These are phyloP conservation scores for Eugnorisma glareosa DNA, from an alignment of 2,888 invertebrate species.

Conservation along the genomic window DNA sequence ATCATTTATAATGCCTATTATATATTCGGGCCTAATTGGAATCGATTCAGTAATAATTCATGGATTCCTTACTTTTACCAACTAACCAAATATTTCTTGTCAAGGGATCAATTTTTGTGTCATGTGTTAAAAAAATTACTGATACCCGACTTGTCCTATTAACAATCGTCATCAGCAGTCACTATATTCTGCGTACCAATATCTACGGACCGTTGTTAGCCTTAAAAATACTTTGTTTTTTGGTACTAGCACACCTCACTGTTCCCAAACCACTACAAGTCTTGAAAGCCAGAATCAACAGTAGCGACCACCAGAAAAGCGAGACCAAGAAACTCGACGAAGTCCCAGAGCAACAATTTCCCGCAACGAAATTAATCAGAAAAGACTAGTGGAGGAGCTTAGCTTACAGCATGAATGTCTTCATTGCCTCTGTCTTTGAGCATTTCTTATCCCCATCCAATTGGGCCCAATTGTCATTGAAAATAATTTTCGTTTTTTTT, in stretches of 20 bases:
- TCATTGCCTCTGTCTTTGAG: neutral
- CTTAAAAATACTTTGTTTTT: neutral
- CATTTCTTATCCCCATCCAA: neutral
- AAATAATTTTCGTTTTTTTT: no score
- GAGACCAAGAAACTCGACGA: no score
- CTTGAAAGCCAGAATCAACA: no score
- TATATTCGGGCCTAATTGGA: conserved; percentile 1
- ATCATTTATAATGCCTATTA: neutral
- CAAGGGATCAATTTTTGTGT: neutral
- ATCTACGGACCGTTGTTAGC: neutral
- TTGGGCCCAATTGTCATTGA: neutral
- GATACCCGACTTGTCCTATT: neutral
- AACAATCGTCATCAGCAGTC: neutral
- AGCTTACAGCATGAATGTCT: neutral
- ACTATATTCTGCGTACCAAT: neutral
- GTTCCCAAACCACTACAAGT: no score
- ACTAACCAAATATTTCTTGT: neutral
- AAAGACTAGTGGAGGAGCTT: neutral
- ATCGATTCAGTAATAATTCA: neutral
- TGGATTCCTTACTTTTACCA: neutral
- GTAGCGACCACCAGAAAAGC: no score
- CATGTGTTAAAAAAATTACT: neutral
- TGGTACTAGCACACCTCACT: no score
- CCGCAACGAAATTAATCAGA: no score
- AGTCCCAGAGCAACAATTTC: no score